Conservation (phyloP, 1,140 invertebrate genomes). For the Phortica variegata region DNA sequence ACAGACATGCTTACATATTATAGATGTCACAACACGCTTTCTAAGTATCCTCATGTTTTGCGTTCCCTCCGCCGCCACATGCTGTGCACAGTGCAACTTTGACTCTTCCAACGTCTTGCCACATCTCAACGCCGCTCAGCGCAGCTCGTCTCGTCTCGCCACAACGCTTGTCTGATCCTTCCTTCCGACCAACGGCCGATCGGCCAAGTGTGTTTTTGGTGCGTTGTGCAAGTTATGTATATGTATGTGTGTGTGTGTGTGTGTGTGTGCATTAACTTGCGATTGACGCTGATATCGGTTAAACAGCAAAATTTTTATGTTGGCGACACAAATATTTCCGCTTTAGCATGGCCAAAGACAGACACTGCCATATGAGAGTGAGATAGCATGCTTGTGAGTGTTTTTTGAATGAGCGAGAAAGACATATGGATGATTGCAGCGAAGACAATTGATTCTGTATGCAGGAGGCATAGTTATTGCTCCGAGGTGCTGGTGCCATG, state of each 20-base stretch:
- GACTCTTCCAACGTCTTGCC: too few species aligned
- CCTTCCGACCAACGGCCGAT: too few species aligned
- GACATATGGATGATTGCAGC: background rate
- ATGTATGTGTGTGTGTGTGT: too few species aligned
- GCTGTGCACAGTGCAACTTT: slow-evolving; percentile 23
- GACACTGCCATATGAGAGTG: slow-evolving; percentile 5
- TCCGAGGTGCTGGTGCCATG: slow-evolving; percentile 19
- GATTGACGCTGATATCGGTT: slow-evolving; percentile 35
- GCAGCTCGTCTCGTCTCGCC: too few species aligned
- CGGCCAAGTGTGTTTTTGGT: too few species aligned
- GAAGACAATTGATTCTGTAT: slow-evolving; percentile 29
- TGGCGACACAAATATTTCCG: slow-evolving; percentile 49
- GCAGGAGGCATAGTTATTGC: slow-evolving; percentile 9
- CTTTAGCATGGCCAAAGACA: slow-evolving; percentile 18
- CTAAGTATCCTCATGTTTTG: slow-evolving; percentile 21
- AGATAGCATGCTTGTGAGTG: too few species aligned
- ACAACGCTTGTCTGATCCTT: too few species aligned
- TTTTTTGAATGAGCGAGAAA: too few species aligned
- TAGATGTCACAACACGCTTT: slow-evolving; percentile 28
- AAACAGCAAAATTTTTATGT: slow-evolving; percentile 35
- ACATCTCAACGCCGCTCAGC: too few species aligned
- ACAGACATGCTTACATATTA: slow-evolving; percentile 6
- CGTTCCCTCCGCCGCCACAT: slow-evolving; percentile 35
- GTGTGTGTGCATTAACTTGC: slow-evolving; percentile 7
- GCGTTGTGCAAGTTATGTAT: too few species aligned